These are phyloP conservation scores for Leuctra nigra DNA, from an alignment of 2,888 invertebrate species.

Conservation along the genomic window DNA sequence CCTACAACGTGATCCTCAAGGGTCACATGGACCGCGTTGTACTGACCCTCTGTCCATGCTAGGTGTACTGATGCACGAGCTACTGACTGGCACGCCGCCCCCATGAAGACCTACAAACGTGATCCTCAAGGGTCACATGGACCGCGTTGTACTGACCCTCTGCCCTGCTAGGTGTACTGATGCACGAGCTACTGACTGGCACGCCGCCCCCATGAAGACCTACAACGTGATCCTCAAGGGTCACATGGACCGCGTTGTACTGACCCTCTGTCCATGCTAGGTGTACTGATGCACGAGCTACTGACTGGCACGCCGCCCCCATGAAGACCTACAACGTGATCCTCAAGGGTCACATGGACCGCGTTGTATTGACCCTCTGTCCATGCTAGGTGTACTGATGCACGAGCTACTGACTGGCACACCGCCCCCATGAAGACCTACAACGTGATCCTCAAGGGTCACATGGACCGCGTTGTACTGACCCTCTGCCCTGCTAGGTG, in stretches of 20 bases:
- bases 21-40: no score
- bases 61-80: no score
- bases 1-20: slow-evolving; percentile 63
- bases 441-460: slow-evolving; percentile 56
- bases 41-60: no score
- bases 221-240: slow-evolving; percentile 60
- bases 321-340: slow-evolving; percentile 68
- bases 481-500: no score
- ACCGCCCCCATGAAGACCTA: slow-evolving; percentile 66
- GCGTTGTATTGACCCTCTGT: no score
- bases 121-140: no score
- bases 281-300: slow-evolving; percentile 58
- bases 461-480: no score
- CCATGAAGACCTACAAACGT: no score
- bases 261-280: no score
- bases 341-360: slow-evolving; percentile 49
- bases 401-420: slow-evolving; percentile 60
- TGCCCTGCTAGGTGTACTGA: slow-evolving; percentile 56
- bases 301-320: slow-evolving; percentile 64
- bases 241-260: no score
- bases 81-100: no score
- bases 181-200: slow-evolving; percentile 60
- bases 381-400: slow-evolving; percentile 57
- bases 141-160: no score
- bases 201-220: slow-evolving; percentile 67